Base-by-base conservation (phyloP, 2,113 vertebrate genomes). In the Cacatua alba region DNA sequence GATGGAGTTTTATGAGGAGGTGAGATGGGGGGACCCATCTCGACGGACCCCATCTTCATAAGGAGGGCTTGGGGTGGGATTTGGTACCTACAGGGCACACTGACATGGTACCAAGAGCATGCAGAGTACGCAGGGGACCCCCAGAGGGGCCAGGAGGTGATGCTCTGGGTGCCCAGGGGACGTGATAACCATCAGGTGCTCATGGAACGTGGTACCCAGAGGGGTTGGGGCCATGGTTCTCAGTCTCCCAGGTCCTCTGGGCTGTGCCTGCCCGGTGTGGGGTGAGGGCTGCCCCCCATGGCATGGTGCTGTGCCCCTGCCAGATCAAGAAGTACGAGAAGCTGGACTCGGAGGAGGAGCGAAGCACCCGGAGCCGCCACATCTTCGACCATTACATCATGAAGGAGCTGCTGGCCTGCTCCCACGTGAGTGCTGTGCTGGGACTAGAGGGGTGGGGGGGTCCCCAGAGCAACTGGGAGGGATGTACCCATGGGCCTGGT, bases 1-100 rank as follows among this genome's bases (percentile, higher is more conserved):
- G 90, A 98, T 98, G 92, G 98, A 98, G 70, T 98, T 98, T 86
- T 98, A 98, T 0, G 98, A 98, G 91, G 98, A 98, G 98, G 98
- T 98, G 82, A 92, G 96, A 18, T 6, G 2, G 26, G 55, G 48
- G 14, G 1, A 49, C 37, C 41, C 74, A 1, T 23, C 39, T 13
- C 29, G 15, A 64, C 1, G 2, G 28, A 37, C 13, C n/a, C 44
- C 0, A 0, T 13, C 21, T 44, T 48, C 82, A 10, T 2, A 7
- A 55, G 59, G 49, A 60, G 31, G 24, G 52, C 2, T 18, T 14
- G 33, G 25, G 57, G 29, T 4, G 8, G 37, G 12, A 14, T 15
- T 64, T 46, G 52, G 52, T n/a, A 11, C 78, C 78, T 19, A 2
- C 10, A 11, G 69, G 5, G 11, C 71, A 23, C 35, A 3, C 16